Conservation (phyloP, 2,888 invertebrate species). For the Nipponacmea schrenckii region DNA sequence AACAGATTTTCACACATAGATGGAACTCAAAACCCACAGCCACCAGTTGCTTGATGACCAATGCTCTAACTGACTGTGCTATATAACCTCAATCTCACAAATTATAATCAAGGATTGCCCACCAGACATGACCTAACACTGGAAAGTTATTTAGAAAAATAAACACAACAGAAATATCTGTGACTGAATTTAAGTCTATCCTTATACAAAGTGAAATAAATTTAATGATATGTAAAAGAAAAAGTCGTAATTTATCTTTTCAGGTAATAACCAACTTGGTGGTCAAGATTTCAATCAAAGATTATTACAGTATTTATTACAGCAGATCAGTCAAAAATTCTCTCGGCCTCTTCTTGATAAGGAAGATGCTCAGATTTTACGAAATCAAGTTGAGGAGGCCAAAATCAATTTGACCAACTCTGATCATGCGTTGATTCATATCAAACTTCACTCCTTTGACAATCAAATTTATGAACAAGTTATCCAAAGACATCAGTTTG, state of each 20-base stretch:
- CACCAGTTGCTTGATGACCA: no score
- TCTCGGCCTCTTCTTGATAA: conserved; percentile 59
- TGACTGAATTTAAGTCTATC: no score
- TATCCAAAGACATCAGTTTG: conserved; percentile 68
- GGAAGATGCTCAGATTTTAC: conserved; percentile 68
- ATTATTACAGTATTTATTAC: conserved; percentile 61
- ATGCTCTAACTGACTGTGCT: no score
- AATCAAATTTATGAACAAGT: conserved; percentile 46
- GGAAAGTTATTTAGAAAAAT: no score
- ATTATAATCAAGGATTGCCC: no score
- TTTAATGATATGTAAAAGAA: no score
- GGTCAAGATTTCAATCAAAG: conserved; percentile 71
- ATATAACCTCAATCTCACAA: no score
- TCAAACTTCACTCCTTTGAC: conserved; percentile 62
- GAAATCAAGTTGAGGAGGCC: conserved; percentile 66
- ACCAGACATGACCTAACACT: no score
- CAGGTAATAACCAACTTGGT: conserved; percentile 70
- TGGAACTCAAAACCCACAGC: no score
- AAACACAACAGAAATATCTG: no score
- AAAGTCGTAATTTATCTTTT: conserved; percentile 2
- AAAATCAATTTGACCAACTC: conserved; percentile 66
- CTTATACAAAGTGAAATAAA: no score
- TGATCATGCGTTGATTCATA: conserved; percentile 46
- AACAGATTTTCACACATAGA: no score
- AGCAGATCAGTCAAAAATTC: conserved; percentile 54